Evolutionary conservation across 2,888 invertebrate species (phyloP).

Genomic region (Tuberolachnus salignus): DNA sequence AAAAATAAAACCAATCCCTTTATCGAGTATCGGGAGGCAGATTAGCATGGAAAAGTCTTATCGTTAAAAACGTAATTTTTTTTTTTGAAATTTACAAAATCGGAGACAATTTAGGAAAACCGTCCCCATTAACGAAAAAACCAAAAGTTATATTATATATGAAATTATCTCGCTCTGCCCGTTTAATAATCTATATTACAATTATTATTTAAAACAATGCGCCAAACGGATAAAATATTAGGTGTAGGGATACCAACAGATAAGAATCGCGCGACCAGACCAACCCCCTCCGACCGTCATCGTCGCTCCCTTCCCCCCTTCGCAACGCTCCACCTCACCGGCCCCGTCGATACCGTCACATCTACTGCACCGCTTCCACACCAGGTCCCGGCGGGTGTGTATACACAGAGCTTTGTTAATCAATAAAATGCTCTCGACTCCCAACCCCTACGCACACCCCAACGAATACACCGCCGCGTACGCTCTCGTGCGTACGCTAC

Average conservation of each 20-base stretch:
- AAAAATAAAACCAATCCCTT: too few species aligned
- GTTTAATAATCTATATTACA: too few species aligned
- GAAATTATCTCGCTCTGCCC: too few species aligned
- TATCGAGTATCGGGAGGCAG: too few species aligned
- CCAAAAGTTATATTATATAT: too few species aligned
- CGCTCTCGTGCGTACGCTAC: slow-evolving; percentile 11
- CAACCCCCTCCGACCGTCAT: not conserved
- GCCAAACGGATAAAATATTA: slow-evolving; percentile 10
- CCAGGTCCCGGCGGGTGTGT: slow-evolving; percentile 15
- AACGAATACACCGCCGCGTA: too few species aligned
- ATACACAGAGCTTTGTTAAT: slow-evolving; percentile 54
- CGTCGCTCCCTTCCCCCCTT: not conserved
- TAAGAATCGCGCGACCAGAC: slow-evolving; percentile 33
- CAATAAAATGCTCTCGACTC: slow-evolving; percentile 55
- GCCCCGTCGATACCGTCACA: slow-evolving; percentile 31
- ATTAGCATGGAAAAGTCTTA: too few species aligned
- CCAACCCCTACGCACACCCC: slow-evolving; percentile 38
- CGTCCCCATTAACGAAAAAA: too few species aligned
- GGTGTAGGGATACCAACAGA: slow-evolving; percentile 24
- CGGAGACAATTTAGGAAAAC: too few species aligned
- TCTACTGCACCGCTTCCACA: slow-evolving; percentile 37
- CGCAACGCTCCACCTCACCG: not conserved
- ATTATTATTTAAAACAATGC: slow-evolving; percentile 31
- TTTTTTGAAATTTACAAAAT: too few species aligned
- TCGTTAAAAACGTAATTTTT: too few species aligned